Conservation (phyloP, 2,113 vertebrate species). For the Labeo rohita region DNA sequence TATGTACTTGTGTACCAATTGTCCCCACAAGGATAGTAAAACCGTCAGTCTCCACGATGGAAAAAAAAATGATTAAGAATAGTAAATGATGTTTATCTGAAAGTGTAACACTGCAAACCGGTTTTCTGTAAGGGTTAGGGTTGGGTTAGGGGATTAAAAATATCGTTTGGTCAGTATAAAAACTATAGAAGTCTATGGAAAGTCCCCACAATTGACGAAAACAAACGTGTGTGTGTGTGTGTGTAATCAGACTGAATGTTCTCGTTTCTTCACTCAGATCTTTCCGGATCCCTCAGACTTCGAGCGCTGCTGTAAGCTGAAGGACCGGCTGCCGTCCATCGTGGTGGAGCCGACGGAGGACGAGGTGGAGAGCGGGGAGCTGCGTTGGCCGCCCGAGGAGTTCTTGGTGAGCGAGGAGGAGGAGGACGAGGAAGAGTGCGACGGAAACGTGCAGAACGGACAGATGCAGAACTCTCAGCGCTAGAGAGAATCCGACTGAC, state of each 20-base stretch:
- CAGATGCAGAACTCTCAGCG: conserved; percentile 69
- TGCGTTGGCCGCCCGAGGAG: conserved; percentile 96
- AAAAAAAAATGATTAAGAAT: no score
- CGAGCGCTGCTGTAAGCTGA: conserved; percentile 94
- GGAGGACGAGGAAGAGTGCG: conserved; percentile 76
- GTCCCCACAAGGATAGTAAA: no score
- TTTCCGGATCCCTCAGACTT: conserved; percentile 96
- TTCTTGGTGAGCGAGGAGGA: conserved; percentile 88
- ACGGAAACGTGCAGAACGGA: conserved; percentile 75
- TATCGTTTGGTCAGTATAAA: no score
- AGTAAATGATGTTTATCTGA: no score
- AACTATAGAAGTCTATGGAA: no score
- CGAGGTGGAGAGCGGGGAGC: conserved; percentile 94
- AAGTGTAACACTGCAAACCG: no score
- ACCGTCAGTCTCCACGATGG: no score
- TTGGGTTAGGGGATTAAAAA: no score
- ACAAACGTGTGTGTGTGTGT: neutral
- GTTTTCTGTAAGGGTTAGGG: no score
- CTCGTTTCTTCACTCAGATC: conserved; percentile 77
- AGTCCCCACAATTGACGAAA: no score
- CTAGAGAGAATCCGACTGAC: conserved; percentile 64
- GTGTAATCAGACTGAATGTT: neutral
- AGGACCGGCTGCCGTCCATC: conserved; percentile 94
- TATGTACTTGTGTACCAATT: no score
- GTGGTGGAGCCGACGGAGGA: conserved; percentile 96